phyloP scores from a whole-genome alignment of 2,113 vertebrate genomes.

The Muntiacus reevesi region DNA sequence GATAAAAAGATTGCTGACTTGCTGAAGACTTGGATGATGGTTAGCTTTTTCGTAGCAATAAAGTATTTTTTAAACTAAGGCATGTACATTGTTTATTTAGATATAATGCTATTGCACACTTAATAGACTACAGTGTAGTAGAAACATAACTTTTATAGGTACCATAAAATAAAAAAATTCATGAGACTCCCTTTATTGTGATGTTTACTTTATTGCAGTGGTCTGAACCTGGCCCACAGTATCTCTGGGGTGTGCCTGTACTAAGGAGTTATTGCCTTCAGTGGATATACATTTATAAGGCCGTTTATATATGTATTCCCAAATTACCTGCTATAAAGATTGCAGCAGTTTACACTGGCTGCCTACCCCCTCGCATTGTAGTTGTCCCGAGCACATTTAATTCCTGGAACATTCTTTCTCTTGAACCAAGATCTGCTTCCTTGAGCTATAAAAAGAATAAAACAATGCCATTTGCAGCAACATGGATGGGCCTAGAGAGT shows the following conservation, averaged over 20 bases:
- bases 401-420: background rate
- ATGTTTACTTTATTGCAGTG: background rate
- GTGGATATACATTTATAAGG: background rate
- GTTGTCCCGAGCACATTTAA: background rate
- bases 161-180: background rate
- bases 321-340: background rate
- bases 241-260: background rate
- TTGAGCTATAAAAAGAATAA: background rate
- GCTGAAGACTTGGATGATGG: background rate
- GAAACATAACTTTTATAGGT: background rate
- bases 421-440: background rate
- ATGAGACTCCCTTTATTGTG: background rate
- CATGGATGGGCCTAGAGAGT: background rate
- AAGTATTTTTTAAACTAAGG: background rate
- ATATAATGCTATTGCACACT: background rate
- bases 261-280: background rate
- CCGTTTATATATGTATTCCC: background rate
- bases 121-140: background rate
- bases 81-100: background rate
- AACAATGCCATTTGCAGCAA: background rate
- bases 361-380: accelerated
- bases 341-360: background rate
- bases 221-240: background rate
- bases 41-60: background rate
- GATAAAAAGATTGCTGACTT: background rate